Base-by-base conservation (phyloP, 2,797 vertebrate genomes). In the Philypnodon macrostomus region DNA sequence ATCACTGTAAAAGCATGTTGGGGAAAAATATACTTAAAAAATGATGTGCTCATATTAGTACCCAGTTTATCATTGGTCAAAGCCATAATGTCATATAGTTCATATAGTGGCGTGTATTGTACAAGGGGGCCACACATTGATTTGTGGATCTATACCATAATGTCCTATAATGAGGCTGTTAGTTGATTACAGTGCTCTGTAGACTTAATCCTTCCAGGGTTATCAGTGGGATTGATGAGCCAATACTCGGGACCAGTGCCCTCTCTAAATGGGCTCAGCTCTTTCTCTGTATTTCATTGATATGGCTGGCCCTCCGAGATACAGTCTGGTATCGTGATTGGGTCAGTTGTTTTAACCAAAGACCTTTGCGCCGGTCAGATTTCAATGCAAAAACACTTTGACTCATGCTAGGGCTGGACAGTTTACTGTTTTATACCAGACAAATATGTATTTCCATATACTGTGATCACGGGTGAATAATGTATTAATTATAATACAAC, bases 131-230 rank as follows among this genome's bases (percentile, higher is more conserved):
- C 46, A 47, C 58, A 56, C 70, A 91, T 88, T 79, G 87, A 91
- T 89, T 81, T 75, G 68, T 59, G 74, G 74, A 88, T 88, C 84
- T 47, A 86, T 89, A 85, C 59, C 71, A 65, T 84, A 83, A 85
- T 87, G 83, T 85, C 63, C 78, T 71, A 65, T 88, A 89, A 88
- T 85, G 84, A 84, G 81, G 63, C 82, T 79, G 79, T 84, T 77
- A 80, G 79, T 82, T 88, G 86, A 87, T 86, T 87, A 82, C 78
- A 75, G 74, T 66, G 70, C 65, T 73, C 72, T 80, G 66, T 73
- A 56, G 79, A 75, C 77, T 75, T 80, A 72, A 80, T 83, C 78
- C 77, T 77, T 74, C 66, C 73, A 64, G 59, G 71, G 79, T 79
- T 77, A 79, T 86, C 79, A 81, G 77, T 72, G 41, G 68, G 70